These are phyloP conservation scores for Terebella lapidaria DNA, from an alignment of 2,888 invertebrate species.

Conservation along the genomic window DNA sequence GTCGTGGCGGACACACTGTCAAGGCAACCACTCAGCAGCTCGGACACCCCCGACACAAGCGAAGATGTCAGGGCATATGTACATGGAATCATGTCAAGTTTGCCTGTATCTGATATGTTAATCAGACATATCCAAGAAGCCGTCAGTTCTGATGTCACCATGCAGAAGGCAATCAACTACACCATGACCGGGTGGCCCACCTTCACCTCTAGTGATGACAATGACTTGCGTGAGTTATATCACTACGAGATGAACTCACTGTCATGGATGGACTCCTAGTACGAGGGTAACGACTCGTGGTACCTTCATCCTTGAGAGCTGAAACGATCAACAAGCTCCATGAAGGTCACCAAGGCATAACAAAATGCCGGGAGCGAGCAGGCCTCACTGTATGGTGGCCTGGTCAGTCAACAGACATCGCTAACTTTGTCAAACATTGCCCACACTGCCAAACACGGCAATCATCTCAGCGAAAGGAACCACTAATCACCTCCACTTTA, in stretches of 20 bases:
- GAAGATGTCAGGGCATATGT: neutral
- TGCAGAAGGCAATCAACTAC: neutral
- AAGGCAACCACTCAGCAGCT: slow-evolving; percentile 10
- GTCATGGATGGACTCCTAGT: slow-evolving; percentile 20
- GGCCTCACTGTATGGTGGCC: slow-evolving; percentile 2
- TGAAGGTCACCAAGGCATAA: neutral
- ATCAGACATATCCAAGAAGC: no score
- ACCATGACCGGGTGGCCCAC: slow-evolving; percentile 21
- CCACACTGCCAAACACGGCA: neutral
- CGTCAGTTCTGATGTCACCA: no score
- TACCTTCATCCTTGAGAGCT: slow-evolving; percentile 10
- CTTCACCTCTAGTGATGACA: slow-evolving; percentile 6
- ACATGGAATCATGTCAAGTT: neutral
- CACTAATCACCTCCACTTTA: slow-evolving; percentile 14
- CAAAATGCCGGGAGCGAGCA: neutral
- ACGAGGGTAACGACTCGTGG: slow-evolving; percentile 14
- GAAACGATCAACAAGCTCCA: slow-evolving; percentile 3
- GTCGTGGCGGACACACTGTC: slow-evolving; percentile 22
- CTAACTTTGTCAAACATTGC: no score
- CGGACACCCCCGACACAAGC: neutral
- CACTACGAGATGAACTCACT: slow-evolving; percentile 18
- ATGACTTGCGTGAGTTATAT: slow-evolving; percentile 17
- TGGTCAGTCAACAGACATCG: neutral
- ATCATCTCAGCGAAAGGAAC: slow-evolving; percentile 3
- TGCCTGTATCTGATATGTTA: neutral